Conservation (phyloP, 2,888 invertebrate species). For the Agrilus biguttatus region DNA sequence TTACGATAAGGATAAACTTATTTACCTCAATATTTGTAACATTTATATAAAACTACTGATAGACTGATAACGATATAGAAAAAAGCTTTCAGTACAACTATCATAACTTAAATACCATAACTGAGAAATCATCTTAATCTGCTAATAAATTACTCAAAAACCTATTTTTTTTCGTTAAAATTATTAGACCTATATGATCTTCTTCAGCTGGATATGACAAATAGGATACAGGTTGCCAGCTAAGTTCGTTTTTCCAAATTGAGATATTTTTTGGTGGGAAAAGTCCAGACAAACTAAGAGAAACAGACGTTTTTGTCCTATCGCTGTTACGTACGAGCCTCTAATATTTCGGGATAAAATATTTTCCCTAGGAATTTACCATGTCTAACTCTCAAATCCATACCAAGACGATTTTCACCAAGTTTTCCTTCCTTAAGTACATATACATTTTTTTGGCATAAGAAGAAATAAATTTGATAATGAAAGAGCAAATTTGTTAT, state of each 20-base stretch:
- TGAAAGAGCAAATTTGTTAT: not conserved
- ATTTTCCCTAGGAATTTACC: constrained; percentile 23
- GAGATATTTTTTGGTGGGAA: constrained; percentile 36
- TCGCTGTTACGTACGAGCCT: constrained; percentile 45
- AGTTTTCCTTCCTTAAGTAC: constrained; percentile 19
- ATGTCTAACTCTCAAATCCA: constrained; percentile 29
- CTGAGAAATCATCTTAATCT: no score
- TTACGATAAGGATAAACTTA: no score
- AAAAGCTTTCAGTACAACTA: no score
- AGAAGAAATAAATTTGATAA: no score
- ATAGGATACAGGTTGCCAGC: constrained; percentile 14
- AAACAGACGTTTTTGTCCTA: constrained; percentile 54
- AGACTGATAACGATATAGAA: no score
- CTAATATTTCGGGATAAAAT: constrained; percentile 30
- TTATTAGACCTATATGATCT: constrained; percentile 1
- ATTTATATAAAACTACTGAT: no score
- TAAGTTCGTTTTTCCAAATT: constrained; percentile 3
- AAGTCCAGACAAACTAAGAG: constrained; percentile 48
- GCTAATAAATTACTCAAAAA: no score
- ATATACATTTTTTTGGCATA: not conserved
- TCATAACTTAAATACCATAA: no score
- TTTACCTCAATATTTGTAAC: no score
- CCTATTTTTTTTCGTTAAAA: no score
- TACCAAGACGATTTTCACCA: constrained; percentile 30
- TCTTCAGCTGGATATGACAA: constrained; percentile 2